A percentile compares a stretch with the other conserved stretches of the same genome.
Evolutionary conservation across 2,888 invertebrate genomes (phyloP).

Genomic region (Cremastinae sp.): DNA sequence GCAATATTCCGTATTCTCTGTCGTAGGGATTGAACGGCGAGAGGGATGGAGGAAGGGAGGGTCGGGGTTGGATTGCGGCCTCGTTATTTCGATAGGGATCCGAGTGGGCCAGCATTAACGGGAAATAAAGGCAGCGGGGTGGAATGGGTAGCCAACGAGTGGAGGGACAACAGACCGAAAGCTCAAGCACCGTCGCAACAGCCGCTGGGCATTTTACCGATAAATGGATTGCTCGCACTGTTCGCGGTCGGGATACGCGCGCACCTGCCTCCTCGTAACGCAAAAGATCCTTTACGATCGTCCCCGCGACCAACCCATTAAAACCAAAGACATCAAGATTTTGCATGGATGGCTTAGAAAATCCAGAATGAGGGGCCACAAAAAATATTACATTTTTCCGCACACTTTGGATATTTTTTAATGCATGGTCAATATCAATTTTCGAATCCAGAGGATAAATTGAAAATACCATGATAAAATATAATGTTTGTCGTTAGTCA

Average conservation of each 20-base stretch:
- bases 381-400: too few species aligned
- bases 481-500: too few species aligned
- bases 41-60: too few species aligned
- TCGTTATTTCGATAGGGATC: slow-evolving; percentile 29
- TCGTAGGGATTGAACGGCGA: too few species aligned
- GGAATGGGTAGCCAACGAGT: too few species aligned
- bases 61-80: neutral
- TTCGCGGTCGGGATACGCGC: slow-evolving; percentile 1
- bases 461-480: too few species aligned
- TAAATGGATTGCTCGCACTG: slow-evolving; percentile 33
- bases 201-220: slow-evolving; percentile 40
- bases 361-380: too few species aligned
- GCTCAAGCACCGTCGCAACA: slow-evolving; percentile 11
- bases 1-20: too few species aligned
- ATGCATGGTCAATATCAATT: too few species aligned
- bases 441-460: too few species aligned
- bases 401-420: too few species aligned
- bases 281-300: slow-evolving; percentile 47
- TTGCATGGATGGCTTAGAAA: neutral
- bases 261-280: slow-evolving; percentile 47
- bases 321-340: slow-evolving; percentile 36
- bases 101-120: slow-evolving; percentile 33
- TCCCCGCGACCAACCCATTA: slow-evolving; percentile 23
- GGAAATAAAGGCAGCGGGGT: slow-evolving; percentile 42
- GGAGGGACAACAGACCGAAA: neutral